These are phyloP conservation scores for Drosophila quadrilineata DNA, from an alignment of 1,140 invertebrate genomes.

Conservation along the genomic window DNA sequence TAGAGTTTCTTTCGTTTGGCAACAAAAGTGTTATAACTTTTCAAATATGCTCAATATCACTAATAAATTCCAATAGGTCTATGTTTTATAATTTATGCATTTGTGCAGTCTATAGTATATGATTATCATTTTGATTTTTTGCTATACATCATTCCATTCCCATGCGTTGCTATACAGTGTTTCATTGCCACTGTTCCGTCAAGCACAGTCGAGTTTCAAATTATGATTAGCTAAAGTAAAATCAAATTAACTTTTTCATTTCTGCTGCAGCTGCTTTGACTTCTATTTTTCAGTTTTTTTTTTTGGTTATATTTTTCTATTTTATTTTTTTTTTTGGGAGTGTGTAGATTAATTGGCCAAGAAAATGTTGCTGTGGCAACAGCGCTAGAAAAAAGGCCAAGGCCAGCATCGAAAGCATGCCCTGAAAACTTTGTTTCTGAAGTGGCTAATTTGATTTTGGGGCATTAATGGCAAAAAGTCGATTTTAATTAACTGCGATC, in stretches of 20 bases:
- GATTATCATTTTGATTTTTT: too few relatives aligned
- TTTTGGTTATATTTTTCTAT: not conserved
- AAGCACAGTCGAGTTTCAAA: too few relatives aligned
- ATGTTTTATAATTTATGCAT: slow-evolving; percentile 4
- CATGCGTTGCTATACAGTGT: too few relatives aligned
- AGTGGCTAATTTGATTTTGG: slow-evolving; percentile 68
- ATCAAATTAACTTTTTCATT: not conserved
- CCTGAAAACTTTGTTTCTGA: slow-evolving; percentile 34
- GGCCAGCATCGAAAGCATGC: not conserved
- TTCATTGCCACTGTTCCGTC: too few relatives aligned
- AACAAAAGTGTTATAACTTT: slow-evolving; percentile 30
- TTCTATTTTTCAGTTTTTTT: not conserved
- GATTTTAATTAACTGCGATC: slow-evolving; percentile 76
- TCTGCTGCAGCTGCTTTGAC: too few relatives aligned
- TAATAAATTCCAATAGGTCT: slow-evolving; percentile 5
- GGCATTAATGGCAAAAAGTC: slow-evolving; percentile 77
- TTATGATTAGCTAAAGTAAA: too few relatives aligned
- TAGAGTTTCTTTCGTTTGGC: too few relatives aligned
- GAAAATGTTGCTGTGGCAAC: slow-evolving; percentile 36
- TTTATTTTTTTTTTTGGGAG: slow-evolving; percentile 3
- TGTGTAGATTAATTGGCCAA: slow-evolving; percentile 2
- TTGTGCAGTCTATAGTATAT: too few relatives aligned
- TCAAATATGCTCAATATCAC: not conserved
- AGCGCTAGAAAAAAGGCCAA: too few relatives aligned
- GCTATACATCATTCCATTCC: too few relatives aligned